phyloP scores from a whole-genome alignment of 2,797 vertebrate species.

The Scolopax rusticola region DNA sequence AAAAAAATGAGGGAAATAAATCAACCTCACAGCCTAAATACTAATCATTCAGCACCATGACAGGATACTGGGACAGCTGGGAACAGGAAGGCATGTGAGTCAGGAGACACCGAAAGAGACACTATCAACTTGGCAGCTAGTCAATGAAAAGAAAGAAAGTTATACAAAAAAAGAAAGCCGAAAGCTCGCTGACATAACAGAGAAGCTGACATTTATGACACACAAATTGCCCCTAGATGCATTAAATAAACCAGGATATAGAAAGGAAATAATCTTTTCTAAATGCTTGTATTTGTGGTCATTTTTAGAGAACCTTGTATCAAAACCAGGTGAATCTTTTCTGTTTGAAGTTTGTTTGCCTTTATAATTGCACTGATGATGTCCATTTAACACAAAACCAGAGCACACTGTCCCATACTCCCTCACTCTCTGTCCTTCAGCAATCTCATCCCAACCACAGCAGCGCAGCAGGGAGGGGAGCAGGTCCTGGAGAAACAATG shows the following conservation, averaged over 20 bases:
- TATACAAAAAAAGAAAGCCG: neutral
- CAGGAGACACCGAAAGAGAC: neutral
- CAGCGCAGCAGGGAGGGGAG: neutral
- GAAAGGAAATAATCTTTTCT: constrained; percentile 50
- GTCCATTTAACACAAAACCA: constrained; percentile 8
- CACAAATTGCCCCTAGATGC: constrained; percentile 4
- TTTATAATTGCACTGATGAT: neutral
- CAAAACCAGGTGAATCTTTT: constrained; percentile 41
- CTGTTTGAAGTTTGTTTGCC: constrained; percentile 40
- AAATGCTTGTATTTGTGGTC: neutral
- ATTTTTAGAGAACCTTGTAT: constrained; percentile 46
- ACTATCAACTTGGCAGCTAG: neutral
- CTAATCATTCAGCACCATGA: neutral
- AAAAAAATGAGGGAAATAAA: neutral
- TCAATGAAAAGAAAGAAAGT: neutral
- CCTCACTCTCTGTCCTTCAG: neutral
- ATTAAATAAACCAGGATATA: constrained; percentile 28
- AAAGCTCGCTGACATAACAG: neutral
- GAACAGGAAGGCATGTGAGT: neutral
- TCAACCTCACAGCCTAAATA: neutral
- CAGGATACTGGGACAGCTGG: neutral
- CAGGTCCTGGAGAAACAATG: neutral
- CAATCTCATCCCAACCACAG: neutral
- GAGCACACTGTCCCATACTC: neutral
- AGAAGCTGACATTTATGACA: neutral